Evolutionary conservation across 2,797 vertebrate genomes (phyloP).

Genomic region (Linurgus olivaceus): DNA sequence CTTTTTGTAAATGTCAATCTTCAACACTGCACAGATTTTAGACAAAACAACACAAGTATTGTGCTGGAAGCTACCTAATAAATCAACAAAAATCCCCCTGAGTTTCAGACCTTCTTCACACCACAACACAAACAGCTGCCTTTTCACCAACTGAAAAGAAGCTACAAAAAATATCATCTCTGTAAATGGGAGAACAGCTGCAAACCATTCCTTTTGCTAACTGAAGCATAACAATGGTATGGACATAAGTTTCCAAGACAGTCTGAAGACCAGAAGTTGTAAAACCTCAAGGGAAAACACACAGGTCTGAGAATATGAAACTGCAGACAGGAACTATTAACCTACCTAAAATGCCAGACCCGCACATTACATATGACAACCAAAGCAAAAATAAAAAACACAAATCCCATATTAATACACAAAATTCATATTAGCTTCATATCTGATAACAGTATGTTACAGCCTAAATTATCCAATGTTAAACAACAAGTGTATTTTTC

Average conservation of each 20-base stretch:
- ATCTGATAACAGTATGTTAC: not conserved
- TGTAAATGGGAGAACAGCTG: not conserved
- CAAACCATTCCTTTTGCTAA: constrained; percentile 10
- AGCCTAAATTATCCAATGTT: not conserved
- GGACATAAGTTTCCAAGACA: not conserved
- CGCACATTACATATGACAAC: not conserved
- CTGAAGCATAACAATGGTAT: not conserved
- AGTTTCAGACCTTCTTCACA: not conserved
- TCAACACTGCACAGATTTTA: not conserved
- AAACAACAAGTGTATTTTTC: not conserved
- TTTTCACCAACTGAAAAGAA: not conserved
- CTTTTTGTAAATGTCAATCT: not conserved
- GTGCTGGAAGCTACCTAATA: not conserved
- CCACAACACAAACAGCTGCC: constrained; percentile 13
- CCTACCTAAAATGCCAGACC: not conserved
- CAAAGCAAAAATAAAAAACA: not conserved
- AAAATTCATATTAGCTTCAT: not conserved
- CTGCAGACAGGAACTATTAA: not conserved
- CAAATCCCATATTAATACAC: not conserved
- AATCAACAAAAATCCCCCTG: not conserved
- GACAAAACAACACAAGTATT: not conserved
- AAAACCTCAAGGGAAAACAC: not conserved
- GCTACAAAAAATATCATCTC: not conserved
- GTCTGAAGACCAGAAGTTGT: not conserved
- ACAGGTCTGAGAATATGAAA: not conserved